phyloP scores from a whole-genome alignment of 2,888 invertebrate genomes.

The Cheilosia scutellata region DNA sequence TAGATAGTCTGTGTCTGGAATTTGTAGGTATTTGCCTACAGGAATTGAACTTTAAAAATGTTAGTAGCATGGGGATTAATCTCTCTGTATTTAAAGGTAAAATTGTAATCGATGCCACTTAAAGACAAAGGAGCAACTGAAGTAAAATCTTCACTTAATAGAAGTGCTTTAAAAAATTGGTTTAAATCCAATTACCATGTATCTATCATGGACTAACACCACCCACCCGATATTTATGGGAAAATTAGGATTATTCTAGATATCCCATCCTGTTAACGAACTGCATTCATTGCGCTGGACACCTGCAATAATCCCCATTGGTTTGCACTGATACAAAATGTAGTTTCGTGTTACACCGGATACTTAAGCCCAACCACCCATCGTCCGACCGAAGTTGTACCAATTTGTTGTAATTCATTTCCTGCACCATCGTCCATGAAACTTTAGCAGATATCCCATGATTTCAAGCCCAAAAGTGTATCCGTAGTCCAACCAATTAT shows the following conservation, averaged over 20 bases:
- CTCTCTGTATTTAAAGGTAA: no score
- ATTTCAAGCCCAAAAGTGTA: slow-evolving; percentile 50
- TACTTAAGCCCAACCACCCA: slow-evolving; percentile 29
- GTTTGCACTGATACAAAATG: slow-evolving; percentile 67
- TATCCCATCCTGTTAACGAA: slow-evolving; percentile 46
- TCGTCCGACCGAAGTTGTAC: slow-evolving; percentile 11
- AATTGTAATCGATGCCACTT: no score
- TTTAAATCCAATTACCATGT: slow-evolving; percentile 7
- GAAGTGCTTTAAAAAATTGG: background rate
- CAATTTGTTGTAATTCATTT: slow-evolving; percentile 74
- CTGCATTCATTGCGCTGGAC: slow-evolving; percentile 62
- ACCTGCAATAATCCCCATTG: slow-evolving; percentile 69
- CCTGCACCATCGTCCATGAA: slow-evolving; percentile 59
- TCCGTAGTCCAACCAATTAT: slow-evolving; percentile 30
- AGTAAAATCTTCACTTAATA: no score
- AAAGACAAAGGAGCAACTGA: no score
- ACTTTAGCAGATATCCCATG: slow-evolving; percentile 70
- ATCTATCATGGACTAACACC: slow-evolving; percentile 3
- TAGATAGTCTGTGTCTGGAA: slow-evolving; percentile 45
- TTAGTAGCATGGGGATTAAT: no score
- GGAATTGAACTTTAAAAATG: background rate
- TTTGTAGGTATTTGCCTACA: slow-evolving; percentile 9
- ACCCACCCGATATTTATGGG: slow-evolving; percentile 15
- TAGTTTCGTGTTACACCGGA: slow-evolving; percentile 61
- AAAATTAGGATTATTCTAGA: slow-evolving; percentile 28